Evolutionary conservation across 2,888 invertebrate genomes (phyloP), one percentile per base, ranked within the genome.

Genomic region (Caenorhabditis japonica): DNA sequence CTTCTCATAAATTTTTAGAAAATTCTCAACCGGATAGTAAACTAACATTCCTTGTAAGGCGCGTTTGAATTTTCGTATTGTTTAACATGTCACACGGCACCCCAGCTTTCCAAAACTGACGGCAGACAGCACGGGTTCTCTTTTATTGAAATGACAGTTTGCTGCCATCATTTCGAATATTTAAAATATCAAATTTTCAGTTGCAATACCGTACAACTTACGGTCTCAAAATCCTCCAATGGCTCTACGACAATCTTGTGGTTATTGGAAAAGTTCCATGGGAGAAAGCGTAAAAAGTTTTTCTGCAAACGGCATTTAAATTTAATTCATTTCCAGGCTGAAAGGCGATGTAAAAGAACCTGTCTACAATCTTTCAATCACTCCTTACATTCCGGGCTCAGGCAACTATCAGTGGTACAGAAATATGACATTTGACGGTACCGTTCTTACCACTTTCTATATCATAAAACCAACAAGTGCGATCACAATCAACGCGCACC

Each of bases 221-320:
- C n/a, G 73, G 46, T 1, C 17, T 60, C 12, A 34, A 47, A 19
- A 3, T 61, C 2, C 17, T 66, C 4, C 59, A 68, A 3, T 79
- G 76, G 76, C 39, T 80, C 5, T 78, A 73, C 21, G 77, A 80
- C 36, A 76, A 73, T 38, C 19, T 51, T 13, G 72, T 80, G 1
- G 52, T 66, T 10, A 71, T 73, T 43, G 74, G 74, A 27, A 66
- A 74, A 44, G 52, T 53, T 19, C 71, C 75, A 21, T 80, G 80
- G 80, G 62, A 58, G 25, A 69, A 69, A 33, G 33, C 51, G 62
- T 79, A 25, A 38, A 34, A n/a, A 13, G 10, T 13, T 34, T 47
- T 17, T 1, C 7, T 1, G 19, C 2, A 33, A 15, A 33, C 21
- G 7, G 5, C 3, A 19, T n/a, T 41, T 17, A 19, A 39, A 27